Evolutionary conservation across 2,797 vertebrate species (phyloP).

Genomic region (Rallus crepitans): DNA sequence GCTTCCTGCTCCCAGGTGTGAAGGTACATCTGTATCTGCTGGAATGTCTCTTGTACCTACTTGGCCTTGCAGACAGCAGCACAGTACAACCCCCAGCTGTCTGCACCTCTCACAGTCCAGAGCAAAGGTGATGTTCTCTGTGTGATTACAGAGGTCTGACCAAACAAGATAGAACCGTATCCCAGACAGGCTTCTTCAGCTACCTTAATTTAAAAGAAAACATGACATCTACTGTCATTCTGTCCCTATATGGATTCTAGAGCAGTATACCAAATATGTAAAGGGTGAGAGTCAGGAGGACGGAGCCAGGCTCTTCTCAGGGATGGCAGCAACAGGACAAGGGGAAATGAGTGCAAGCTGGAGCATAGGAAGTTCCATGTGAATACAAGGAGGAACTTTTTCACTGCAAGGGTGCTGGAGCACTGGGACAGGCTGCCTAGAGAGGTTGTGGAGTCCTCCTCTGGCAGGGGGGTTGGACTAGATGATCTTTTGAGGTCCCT

Average conservation of each 20-base stretch:
- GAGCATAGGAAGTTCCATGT: too few species aligned
- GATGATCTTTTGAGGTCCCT: too few species aligned
- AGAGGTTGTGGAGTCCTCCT: too few species aligned
- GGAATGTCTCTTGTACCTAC: neutral
- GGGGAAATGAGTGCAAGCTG: too few species aligned
- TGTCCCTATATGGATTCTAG: neutral
- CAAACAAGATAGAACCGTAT: neutral
- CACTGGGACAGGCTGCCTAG: too few species aligned
- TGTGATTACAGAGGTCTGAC: neutral
- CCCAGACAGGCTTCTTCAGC: neutral
- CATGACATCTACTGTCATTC: neutral
- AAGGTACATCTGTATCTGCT: neutral
- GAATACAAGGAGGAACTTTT: too few species aligned
- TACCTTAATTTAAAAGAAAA: neutral
- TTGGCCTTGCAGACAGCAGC: neutral
- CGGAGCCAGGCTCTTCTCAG: too few species aligned
- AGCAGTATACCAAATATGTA: neutral
- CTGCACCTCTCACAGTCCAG: neutral
- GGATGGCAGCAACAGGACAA: too few species aligned
- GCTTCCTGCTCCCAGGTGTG: accelerated
- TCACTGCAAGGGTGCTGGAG: too few species aligned
- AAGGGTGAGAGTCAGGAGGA: too few species aligned
- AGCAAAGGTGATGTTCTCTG: neutral
- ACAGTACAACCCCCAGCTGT: neutral
- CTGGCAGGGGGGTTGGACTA: too few species aligned